Base-by-base conservation (phyloP, 53 echinoderm and acorn worm genomes). In the Henricia sp. region DNA sequence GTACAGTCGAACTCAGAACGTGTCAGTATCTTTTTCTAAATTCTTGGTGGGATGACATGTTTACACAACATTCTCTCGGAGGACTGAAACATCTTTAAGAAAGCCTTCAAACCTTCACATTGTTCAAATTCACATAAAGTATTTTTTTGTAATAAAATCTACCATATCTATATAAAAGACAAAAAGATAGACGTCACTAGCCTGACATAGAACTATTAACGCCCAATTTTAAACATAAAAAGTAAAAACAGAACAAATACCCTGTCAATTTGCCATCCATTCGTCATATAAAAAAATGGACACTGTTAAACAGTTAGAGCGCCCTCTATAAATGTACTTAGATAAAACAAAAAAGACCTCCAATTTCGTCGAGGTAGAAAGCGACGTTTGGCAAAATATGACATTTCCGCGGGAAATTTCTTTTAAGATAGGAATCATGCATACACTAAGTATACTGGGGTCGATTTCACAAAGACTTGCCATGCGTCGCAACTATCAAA, bases 261-360 rank as follows among this genome's bases (percentile, higher is more conserved):
- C n/a, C n/a, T n/a, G n/a, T n/a, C n/a, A n/a, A n/a, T n/a, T n/a
- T n/a, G n/a, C n/a, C n/a, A n/a, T n/a, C n/a, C n/a, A n/a, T n/a
- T n/a, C n/a, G n/a, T n/a, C n/a, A n/a, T n/a, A n/a, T n/a, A n/a
- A n/a, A n/a, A n/a, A n/a, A n/a, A n/a, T n/a, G n/a, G 65, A 80
- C 24, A 35, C 48, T 48, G 80, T 48, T 46, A 21, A 50, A 17
- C 64, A 5, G 64, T 64, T 23, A 80, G 64, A 26, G 80, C 80
- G 80, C 80, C 80, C 80, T 46, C 80, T 64, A 80, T 63, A 44
- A n/a, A n/a, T n/a, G n/a, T n/a, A n/a, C n/a, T n/a, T n/a, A n/a
- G n/a, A n/a, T n/a, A n/a, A n/a, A n/a, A n/a, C n/a, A 42, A 24
- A 71, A 48, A 30, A 50, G 6, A 42, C 71, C 50, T 26, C 28